Percentiles rank a stretch among this genome's conserved stretches.
Conservation (phyloP, 2,888 invertebrate species). For the Ennomos quercinarius region DNA sequence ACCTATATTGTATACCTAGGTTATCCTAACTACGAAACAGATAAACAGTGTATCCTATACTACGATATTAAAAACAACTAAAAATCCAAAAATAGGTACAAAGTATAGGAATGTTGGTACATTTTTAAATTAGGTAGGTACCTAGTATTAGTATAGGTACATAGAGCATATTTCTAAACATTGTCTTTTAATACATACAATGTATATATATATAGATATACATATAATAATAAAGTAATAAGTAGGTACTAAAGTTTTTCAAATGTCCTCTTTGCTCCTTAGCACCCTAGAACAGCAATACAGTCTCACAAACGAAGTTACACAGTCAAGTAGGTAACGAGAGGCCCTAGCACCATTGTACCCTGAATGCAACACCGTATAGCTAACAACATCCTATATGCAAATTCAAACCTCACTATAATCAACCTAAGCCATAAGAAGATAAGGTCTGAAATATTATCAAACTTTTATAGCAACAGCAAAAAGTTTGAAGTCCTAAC, state of each 20-base stretch:
- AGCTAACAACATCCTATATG: slow-evolving; percentile 7
- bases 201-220: too few relatives aligned
- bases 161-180: too few relatives aligned
- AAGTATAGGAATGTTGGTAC: too few relatives aligned
- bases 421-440: slow-evolving; percentile 12
- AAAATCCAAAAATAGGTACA: too few relatives aligned
- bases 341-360: slow-evolving; percentile 72
- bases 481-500: slow-evolving; percentile 30
- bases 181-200: too few relatives aligned
- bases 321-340: slow-evolving; percentile 84
- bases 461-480: slow-evolving; percentile 3
- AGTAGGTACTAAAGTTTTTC: not conserved
- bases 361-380: slow-evolving; percentile 38
- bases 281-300: slow-evolving; percentile 49
- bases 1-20: too few relatives aligned
- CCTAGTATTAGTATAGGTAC: too few relatives aligned
- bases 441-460: slow-evolving; percentile 12
- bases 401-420: slow-evolving; percentile 9
- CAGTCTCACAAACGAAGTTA: slow-evolving; percentile 80
- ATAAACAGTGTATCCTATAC: too few relatives aligned
- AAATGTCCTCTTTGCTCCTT: slow-evolving; percentile 29
- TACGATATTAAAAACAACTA: too few relatives aligned
- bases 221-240: too few relatives aligned
- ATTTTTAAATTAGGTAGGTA: too few relatives aligned
- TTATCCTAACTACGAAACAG: too few relatives aligned